phyloP scores from a whole-genome alignment of 2,797 vertebrate genomes.

The Anguilla pacifica region DNA sequence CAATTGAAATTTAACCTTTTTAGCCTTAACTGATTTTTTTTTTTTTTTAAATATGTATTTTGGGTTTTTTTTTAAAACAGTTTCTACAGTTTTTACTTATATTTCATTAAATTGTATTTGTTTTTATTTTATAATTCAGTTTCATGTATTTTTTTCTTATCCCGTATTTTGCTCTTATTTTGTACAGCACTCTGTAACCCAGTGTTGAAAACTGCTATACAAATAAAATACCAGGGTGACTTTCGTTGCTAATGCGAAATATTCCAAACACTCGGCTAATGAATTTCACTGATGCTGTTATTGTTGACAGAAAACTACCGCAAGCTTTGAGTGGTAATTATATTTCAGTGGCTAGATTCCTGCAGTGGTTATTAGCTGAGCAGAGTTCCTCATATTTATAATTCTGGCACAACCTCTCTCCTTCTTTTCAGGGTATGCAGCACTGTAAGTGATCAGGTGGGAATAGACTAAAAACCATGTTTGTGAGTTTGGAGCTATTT shows the following conservation, averaged over 20 bases:
- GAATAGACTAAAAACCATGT: background rate
- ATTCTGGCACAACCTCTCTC: background rate
- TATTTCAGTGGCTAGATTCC: conserved; percentile 23
- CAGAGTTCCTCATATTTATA: background rate
- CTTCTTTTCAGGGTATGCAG: background rate
- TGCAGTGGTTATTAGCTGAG: conserved; percentile 16
- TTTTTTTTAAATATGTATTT: background rate
- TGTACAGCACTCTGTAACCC: background rate
- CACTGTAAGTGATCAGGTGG: conserved; percentile 10
- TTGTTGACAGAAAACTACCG: background rate
- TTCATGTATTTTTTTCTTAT: background rate
- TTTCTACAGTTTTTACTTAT: too few relatives aligned
- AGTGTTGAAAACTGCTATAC: background rate
- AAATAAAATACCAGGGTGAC: background rate
- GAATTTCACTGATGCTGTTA: conserved; percentile 20
- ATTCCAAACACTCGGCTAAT: conserved; percentile 23
- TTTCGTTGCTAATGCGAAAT: background rate
- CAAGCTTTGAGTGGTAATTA: conserved; percentile 28
- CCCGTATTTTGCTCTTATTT: background rate
- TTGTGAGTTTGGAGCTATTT: background rate
- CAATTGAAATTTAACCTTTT: too few relatives aligned
- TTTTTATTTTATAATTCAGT: background rate
- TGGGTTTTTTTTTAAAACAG: background rate
- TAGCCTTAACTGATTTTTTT: too few relatives aligned
- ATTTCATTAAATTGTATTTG: background rate